phyloP scores from a whole-genome alignment of 1,140 invertebrate genomes.

The Zaprionus vittiger region DNA sequence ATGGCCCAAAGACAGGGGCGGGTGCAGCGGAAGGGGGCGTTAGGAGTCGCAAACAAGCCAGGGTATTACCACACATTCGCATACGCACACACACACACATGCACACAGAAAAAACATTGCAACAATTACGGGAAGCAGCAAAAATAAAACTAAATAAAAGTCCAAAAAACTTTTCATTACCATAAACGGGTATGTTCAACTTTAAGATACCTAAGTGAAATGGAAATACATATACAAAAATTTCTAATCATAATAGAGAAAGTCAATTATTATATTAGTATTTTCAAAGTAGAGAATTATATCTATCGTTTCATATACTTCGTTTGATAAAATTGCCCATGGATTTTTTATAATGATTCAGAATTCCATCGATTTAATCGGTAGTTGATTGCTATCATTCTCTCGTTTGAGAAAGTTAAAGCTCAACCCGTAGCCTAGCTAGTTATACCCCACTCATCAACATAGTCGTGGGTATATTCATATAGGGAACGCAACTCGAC shows the following conservation, averaged over 20 bases:
- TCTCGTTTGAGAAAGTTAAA: not conserved
- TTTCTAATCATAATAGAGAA: too few relatives aligned
- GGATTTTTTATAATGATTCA: too few relatives aligned
- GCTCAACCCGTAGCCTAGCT: not conserved
- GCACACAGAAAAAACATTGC: constrained; percentile 11
- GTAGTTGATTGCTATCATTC: too few relatives aligned
- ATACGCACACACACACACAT: not conserved
- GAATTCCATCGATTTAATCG: too few relatives aligned
- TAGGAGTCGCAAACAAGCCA: constrained; percentile 29
- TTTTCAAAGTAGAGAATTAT: too few relatives aligned
- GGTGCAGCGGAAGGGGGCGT: not conserved
- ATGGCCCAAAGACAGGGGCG: not conserved
- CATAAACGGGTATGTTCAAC: not conserved
- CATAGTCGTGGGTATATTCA: not conserved
- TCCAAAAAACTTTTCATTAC: constrained; percentile 9
- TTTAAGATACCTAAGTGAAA: not conserved
- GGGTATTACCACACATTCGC: constrained; percentile 1
- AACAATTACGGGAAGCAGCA: constrained; percentile 17
- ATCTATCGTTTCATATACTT: too few relatives aligned
- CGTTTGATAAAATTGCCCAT: too few relatives aligned
- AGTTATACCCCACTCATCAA: not conserved
- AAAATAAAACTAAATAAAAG: constrained; percentile 27
- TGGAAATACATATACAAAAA: too few relatives aligned
- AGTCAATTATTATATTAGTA: too few relatives aligned
- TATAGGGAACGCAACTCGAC: constrained; percentile 5